Percentiles rank a stretch among this genome's conserved stretches.
Evolutionary conservation across 35 echinoderm and acorn worm species (phyloP).

Genomic region (Amphiura filiformis): DNA sequence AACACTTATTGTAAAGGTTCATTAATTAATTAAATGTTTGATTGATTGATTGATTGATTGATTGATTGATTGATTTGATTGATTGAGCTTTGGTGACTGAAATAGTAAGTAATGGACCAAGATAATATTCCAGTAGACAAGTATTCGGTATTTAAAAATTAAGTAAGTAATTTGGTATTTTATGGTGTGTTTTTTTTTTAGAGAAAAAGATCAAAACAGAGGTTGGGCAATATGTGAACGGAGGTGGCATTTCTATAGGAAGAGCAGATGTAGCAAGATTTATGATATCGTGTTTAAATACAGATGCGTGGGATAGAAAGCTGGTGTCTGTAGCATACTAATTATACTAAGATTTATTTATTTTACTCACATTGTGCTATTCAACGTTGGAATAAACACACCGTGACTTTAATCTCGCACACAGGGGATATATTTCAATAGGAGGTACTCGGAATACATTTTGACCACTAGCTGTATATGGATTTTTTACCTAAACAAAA

Average conservation of each 20-base stretch:
- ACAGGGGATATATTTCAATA: too few relatives aligned
- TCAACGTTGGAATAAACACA: too few relatives aligned
- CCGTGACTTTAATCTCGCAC: too few relatives aligned
- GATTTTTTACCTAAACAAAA: too few relatives aligned
- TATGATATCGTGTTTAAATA: conserved; percentile 64
- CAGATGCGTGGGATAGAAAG: conserved; percentile 66
- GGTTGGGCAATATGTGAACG: conserved; percentile 56
- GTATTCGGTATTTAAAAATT: neutral
- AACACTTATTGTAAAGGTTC: too few relatives aligned
- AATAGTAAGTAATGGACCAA: neutral
- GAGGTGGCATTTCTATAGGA: conserved; percentile 13
- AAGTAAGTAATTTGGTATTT: neutral
- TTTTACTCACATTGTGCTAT: too few relatives aligned
- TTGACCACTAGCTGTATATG: too few relatives aligned
- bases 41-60: too few relatives aligned
- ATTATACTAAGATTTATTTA: too few relatives aligned
- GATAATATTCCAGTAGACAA: neutral
- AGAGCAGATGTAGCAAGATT: conserved; percentile 88
- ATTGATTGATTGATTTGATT: too few relatives aligned
- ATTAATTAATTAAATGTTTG: too few relatives aligned
- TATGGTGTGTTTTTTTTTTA: conserved; percentile 16
- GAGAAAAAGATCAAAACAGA: conserved; percentile 43
- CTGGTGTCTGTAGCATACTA: conserved; percentile 51
- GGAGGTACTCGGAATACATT: too few relatives aligned
- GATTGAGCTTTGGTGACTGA: neutral